phyloP scores from a whole-genome alignment of 2,888 invertebrate genomes.

The Philopedon plagiatum region DNA sequence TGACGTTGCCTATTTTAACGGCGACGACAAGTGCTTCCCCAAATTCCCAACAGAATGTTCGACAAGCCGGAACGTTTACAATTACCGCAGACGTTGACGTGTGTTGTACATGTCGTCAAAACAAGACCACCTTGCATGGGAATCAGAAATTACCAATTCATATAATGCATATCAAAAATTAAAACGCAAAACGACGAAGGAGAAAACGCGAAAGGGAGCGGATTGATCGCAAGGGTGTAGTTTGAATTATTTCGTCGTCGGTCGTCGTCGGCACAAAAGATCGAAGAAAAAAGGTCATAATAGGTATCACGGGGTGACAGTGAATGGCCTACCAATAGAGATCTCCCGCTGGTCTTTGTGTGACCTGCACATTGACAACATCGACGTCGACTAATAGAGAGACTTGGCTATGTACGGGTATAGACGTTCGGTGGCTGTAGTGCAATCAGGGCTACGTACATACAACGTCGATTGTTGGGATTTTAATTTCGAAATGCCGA shows the following conservation, averaged over 20 bases:
- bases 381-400: conserved; percentile 63
- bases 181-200: conserved; percentile 29
- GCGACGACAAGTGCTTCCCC: conserved; percentile 3
- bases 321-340: conserved; percentile 62
- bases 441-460: conserved; percentile 59
- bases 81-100: conserved; percentile 24
- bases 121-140: conserved; percentile 66
- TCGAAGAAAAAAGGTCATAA: conserved; percentile 63
- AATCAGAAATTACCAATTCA: conserved; percentile 55
- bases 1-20: no score
- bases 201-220: conserved; percentile 41
- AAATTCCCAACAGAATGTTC: not conserved
- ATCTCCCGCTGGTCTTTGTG: conserved; percentile 62
- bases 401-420: conserved; percentile 47
- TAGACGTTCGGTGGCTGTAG: conserved; percentile 48
- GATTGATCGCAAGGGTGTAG: conserved; percentile 43
- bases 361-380: conserved; percentile 65
- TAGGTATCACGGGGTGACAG: conserved; percentile 65
- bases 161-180: conserved; percentile 47
- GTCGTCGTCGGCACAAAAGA: conserved; percentile 37
- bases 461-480: conserved; percentile 59
- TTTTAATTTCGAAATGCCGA: conserved; percentile 64
- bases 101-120: conserved; percentile 57
- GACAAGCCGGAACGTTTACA: conserved; percentile 7
- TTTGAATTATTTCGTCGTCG: conserved; percentile 30